Conservation (phyloP, 2,113 vertebrate species). For the Casuarius casuarius region DNA sequence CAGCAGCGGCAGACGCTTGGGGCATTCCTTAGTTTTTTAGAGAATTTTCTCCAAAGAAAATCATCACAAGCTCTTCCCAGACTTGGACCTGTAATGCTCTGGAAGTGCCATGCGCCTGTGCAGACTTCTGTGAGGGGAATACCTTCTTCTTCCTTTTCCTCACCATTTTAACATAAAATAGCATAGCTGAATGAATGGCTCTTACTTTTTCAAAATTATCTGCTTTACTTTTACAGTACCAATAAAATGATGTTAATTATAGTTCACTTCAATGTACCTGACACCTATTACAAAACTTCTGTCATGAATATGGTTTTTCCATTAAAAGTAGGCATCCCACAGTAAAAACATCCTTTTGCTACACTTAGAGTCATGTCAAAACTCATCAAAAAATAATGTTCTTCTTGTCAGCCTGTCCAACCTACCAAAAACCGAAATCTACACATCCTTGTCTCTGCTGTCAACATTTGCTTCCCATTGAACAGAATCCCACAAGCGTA, state of each 20-base stretch:
- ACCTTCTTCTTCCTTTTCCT: background rate
- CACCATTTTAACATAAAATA: background rate
- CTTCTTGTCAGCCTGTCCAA: slow-evolving; percentile 31
- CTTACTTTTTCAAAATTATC: background rate
- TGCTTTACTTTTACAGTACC: background rate
- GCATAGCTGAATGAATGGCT: background rate
- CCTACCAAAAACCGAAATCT: slow-evolving; percentile 39
- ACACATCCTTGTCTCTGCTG: slow-evolving; percentile 6
- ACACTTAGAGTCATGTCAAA: slow-evolving; percentile 55
- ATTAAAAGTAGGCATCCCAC: slow-evolving; percentile 31
- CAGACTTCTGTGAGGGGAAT: background rate
- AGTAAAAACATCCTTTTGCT: slow-evolving; percentile 50
- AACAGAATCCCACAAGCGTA: background rate
- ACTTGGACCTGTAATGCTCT: background rate
- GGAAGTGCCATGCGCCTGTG: fast-evolving
- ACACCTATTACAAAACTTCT: slow-evolving; percentile 58
- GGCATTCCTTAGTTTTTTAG: background rate
- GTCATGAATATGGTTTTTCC: slow-evolving; percentile 33
- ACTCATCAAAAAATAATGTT: slow-evolving; percentile 56
- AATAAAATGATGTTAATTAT: slow-evolving; percentile 54
- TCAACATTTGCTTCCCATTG: slow-evolving; percentile 7
- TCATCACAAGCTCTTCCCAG: background rate
- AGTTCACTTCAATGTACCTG: slow-evolving; percentile 45
- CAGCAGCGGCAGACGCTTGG: background rate
- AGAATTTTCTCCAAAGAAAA: background rate